phyloP scores from a whole-genome alignment of 2,888 invertebrate species.

The Melieria omissa region DNA sequence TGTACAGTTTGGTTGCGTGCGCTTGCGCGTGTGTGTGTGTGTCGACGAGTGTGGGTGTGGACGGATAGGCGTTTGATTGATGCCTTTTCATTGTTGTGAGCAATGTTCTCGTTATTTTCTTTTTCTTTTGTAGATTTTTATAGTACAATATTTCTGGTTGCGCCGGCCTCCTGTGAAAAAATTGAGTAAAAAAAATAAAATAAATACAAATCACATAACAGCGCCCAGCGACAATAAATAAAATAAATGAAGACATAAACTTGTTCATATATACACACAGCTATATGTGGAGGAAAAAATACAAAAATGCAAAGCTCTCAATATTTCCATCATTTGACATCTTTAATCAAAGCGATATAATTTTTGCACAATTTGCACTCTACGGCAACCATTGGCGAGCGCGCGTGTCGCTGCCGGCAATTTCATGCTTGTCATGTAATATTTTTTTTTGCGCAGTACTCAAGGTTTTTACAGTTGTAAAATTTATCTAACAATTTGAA shows the following conservation, averaged over 20 bases:
- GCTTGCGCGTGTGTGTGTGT: neutral
- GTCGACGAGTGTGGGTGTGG: neutral
- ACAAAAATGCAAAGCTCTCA: neutral
- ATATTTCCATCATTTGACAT: neutral
- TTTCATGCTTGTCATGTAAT: too few species aligned
- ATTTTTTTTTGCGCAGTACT: too few species aligned
- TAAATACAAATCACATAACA: too few species aligned
- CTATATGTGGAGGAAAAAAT: neutral
- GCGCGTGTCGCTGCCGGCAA: too few species aligned
- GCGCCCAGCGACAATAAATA: neutral
- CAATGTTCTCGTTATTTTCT: slow-evolving; percentile 13
- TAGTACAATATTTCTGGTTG: too few species aligned
- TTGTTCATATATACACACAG: neutral
- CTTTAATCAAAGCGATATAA: neutral
- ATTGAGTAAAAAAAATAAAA: too few species aligned
- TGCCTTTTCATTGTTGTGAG: slow-evolving; percentile 19
- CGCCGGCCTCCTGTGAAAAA: too few species aligned
- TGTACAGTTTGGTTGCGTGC: neutral
- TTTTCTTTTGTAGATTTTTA: neutral
- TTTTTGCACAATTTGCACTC: neutral
- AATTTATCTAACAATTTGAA: too few species aligned
- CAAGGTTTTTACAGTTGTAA: too few species aligned
- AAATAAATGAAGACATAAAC: slow-evolving; percentile 3
- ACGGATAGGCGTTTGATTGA: slow-evolving; percentile 13
- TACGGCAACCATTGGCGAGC: too few species aligned